A percentile compares a stretch with the other conserved stretches of the same genome.
Conservation (phyloP, 2,797 vertebrate species). For the Iguana delicatissima region DNA sequence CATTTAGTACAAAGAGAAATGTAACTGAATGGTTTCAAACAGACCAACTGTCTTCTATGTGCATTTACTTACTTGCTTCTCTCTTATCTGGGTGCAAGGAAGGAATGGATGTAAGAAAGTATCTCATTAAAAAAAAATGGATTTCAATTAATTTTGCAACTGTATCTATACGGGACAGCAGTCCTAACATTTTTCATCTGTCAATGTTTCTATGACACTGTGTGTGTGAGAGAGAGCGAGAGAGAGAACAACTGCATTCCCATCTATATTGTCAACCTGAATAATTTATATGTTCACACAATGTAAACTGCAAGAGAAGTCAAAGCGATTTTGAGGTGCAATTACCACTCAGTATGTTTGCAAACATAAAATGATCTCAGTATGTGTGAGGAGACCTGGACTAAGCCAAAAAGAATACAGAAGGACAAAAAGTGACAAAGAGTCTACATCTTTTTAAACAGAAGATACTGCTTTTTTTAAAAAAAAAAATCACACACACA, state of each 20-base stretch:
- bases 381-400: constrained; percentile 33
- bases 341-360: constrained; percentile 62
- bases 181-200: constrained; percentile 2
- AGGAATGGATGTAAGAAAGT: not conserved
- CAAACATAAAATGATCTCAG: constrained; percentile 46
- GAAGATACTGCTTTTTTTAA: constrained; percentile 61
- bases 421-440: constrained; percentile 46
- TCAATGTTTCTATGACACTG: constrained; percentile 9
- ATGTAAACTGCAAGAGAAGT: constrained; percentile 58
- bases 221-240: too few species aligned
- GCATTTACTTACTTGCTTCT: not conserved
- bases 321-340: constrained; percentile 63
- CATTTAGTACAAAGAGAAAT: constrained; percentile 25
- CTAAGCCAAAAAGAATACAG: constrained; percentile 53
- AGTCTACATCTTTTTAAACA: constrained; percentile 46
- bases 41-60: not conserved
- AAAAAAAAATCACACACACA: constrained; percentile 41
- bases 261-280: constrained; percentile 44
- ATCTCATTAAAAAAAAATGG: not conserved
- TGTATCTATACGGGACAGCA: not conserved
- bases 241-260: not conserved
- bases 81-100: not conserved
- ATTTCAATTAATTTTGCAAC: not conserved
- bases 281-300: constrained; percentile 60
- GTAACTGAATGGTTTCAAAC: not conserved